These are phyloP conservation scores for Eupristina koningsbergeri DNA, from an alignment of 1,140 invertebrate species.

Conservation along the genomic window DNA sequence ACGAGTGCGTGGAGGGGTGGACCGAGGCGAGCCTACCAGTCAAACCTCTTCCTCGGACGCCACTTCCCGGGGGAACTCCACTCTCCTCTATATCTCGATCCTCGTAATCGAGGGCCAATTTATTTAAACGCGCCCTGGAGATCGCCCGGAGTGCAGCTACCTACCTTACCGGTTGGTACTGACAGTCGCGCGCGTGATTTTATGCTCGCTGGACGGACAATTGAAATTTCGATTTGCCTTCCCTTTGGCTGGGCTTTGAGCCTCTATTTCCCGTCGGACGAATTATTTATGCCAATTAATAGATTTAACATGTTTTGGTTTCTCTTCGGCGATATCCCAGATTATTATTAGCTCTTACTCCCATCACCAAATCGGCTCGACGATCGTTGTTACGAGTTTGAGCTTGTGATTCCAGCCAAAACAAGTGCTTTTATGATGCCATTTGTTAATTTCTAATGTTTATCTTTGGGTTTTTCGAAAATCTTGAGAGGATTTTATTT, in stretches of 20 bases:
- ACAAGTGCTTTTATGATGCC: neutral
- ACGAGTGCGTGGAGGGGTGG: conserved; percentile 48
- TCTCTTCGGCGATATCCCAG: neutral
- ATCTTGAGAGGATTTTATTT: neutral
- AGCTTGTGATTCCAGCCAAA: neutral
- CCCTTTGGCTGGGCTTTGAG: conserved; percentile 4
- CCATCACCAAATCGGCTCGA: neutral
- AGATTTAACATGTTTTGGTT: neutral
- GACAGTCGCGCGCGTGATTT: conserved; percentile 39
- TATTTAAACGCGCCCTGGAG: conserved; percentile 58
- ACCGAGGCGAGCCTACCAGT: too few relatives aligned
- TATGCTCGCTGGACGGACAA: neutral
- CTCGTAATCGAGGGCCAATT: conserved; percentile 57
- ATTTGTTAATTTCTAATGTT: neutral
- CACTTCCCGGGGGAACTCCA: conserved; percentile 31
- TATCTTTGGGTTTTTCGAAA: neutral
- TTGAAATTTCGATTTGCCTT: conserved; percentile 34
- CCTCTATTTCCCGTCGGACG: neutral
- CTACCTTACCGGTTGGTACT: conserved; percentile 69
- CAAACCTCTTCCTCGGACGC: conserved; percentile 37
- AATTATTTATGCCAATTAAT: neutral
- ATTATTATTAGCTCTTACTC: neutral
- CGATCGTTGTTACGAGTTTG: neutral
- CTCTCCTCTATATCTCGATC: conserved; percentile 46
- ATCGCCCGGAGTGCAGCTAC: conserved; percentile 46